Evolutionary conservation across 1,140 invertebrate genomes (phyloP), one percentile per base, ranked within the genome.

Genomic region (Linepithema humile): DNA sequence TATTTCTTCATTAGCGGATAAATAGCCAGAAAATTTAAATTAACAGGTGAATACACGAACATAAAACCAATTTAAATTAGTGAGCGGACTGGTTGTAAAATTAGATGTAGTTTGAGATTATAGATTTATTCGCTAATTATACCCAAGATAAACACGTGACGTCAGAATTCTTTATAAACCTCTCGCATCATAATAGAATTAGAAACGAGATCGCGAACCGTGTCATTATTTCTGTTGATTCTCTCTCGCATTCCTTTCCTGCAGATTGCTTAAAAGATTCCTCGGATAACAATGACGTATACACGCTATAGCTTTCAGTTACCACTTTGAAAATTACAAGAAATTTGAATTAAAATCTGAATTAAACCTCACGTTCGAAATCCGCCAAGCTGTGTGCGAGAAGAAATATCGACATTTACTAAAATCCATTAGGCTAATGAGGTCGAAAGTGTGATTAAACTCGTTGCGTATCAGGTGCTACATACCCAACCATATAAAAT

Each of bases 181-280:
- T 17, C 43, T 88, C 84, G 55, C 57, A 38, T 88, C 59, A 84
- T 17, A 48, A 78, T 67, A 20, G 55, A 80, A 65, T 73, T 59
- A 57, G 70, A 32, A 57, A 48, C 57, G 38, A 64, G 73, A 6
- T 69, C 55, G 20, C 9, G 45, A 86, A 62, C 40, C 50, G 53
- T 65, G 12, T 23, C 50, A 53, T 67, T 32, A 45, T 70, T 59
- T 26, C 29, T 70, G 20, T 45, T 53, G 29, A 17, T 32, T 17
- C 3, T 5, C 9, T 35, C 72, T n/a, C 26, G 12, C 40, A 20
- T 12, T 45, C 23, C 2, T 17, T 1, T 60, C 23, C 20, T 48
- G 35, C 20, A 10, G 35, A 48, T 2, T 23, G 29, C 3, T 43
- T 45, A n/a, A 75, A 23, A 20, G 40, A 43, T 40, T 32, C 59